A percentile compares a stretch with the other conserved stretches of the same genome.
Conservation (phyloP, 2,797 vertebrate species). For the Falco novaeseelandiae region DNA sequence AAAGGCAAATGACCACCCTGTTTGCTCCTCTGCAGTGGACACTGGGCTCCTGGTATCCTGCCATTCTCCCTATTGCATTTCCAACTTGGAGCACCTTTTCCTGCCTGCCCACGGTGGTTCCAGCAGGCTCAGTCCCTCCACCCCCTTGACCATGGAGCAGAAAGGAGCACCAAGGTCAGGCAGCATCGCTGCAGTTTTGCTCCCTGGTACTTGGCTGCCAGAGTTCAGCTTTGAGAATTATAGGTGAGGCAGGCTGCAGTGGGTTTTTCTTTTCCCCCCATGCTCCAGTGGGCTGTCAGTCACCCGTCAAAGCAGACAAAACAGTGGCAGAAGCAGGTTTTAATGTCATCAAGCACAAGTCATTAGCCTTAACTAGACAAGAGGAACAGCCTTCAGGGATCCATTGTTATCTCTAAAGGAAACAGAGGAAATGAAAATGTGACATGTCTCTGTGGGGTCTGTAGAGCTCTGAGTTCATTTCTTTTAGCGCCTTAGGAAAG, state of each 20-base stretch:
- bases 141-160: background rate
- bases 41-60: background rate
- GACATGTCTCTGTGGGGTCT: background rate
- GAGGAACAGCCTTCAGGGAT: conserved; percentile 43
- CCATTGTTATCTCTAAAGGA: conserved; percentile 48
- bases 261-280: background rate
- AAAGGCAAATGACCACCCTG: background rate
- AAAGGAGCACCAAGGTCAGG: background rate
- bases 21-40: background rate
- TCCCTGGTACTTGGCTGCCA: background rate
- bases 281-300: conserved; percentile 17
- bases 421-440: conserved; percentile 15
- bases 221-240: background rate
- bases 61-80: background rate
- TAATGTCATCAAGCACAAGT: conserved; percentile 55
- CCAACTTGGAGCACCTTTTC: background rate
- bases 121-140: background rate
- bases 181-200: background rate
- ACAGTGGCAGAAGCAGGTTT: conserved; percentile 36
- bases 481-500: conserved; percentile 29
- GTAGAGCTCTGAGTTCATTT: background rate
- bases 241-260: background rate
- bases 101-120: accelerated
- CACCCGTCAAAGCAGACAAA: conserved; percentile 31
- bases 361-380: conserved; percentile 64